These are phyloP conservation scores for Bryconaethiops microstoma DNA, from an alignment of 2,797 vertebrate genomes.

Conservation along the genomic window DNA sequence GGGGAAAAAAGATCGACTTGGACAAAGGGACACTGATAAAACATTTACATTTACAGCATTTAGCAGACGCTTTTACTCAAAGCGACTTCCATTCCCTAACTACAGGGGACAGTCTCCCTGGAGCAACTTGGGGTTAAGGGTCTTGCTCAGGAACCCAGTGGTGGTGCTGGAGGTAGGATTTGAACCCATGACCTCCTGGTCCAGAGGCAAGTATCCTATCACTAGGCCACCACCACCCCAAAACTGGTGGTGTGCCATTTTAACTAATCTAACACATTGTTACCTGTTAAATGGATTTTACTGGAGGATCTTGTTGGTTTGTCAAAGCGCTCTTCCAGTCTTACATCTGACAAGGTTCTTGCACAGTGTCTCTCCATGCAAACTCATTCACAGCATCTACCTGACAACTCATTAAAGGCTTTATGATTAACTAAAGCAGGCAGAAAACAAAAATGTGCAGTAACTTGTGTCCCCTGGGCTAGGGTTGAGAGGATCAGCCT, in stretches of 20 bases:
- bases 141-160: too few relatives aligned
- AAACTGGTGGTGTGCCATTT: background rate
- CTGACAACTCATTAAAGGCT: background rate
- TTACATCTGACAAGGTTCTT: background rate
- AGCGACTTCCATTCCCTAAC: too few relatives aligned
- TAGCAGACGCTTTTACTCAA: too few relatives aligned
- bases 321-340: background rate
- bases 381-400: background rate
- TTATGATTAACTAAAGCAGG: background rate
- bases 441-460: background rate
- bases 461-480: background rate
- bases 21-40: conserved; percentile 24
- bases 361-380: background rate
- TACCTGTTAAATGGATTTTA: background rate
- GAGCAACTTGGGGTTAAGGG: too few relatives aligned
- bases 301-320: background rate
- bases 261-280: background rate
- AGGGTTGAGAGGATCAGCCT: background rate
- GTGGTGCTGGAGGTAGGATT: too few relatives aligned
- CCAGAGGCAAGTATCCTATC: too few relatives aligned
- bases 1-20: background rate
- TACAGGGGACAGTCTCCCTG: too few relatives aligned
- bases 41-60: too few relatives aligned
- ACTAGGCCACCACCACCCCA: too few relatives aligned
- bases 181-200: too few relatives aligned